Base-by-base conservation (phyloP, 2,888 invertebrate genomes). In the Gymnocheta viridis region DNA sequence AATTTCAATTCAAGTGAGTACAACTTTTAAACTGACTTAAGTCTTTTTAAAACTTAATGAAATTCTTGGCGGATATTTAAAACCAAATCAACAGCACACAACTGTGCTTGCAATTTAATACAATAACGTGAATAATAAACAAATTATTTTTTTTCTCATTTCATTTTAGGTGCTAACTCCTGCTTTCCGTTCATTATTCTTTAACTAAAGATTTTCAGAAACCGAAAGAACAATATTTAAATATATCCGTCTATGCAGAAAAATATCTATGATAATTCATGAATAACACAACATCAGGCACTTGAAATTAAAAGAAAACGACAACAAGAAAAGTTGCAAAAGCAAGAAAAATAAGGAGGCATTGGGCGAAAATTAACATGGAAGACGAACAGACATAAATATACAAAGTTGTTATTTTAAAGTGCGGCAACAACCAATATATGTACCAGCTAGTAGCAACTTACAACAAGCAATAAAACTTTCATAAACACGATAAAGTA, bases 401-500 rank as follows among this genome's bases (percentile, higher is more conserved):
- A 22, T 17, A 24, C 27, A 80, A 24, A 29, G 27, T 49, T 58
- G 47, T 41, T 49, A 24, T 62, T 19, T 32, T 49, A 22, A 69
- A 51, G 12, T 67, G 56, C 51, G n/a, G 51, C 29, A 67, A 54
- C 12, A 24, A 24, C 19, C 54, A 24, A 32, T 27, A 14, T 27
- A 73, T 27, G 17, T 27, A 73, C 38, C 35, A 54, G 19, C 54
- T 24, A 32, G 41, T 51, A 47, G 12, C 60, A 69, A 70, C 41
- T 29, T 41, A 56, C 22, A 81, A 85, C 44, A 70, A 79, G 82
- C 78, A 79, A 72, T 77, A 84, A 81, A 84, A 72, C 60, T 81
- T 77, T 77, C 32, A 74, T 77, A 81, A 82, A 82, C 77, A 84
- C 73, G 72, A 67, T 56, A 81, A 84, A 84, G 81, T 78, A 81